phyloP scores from a whole-genome alignment of 1,140 invertebrate species.

The Littorina saxatilis region DNA sequence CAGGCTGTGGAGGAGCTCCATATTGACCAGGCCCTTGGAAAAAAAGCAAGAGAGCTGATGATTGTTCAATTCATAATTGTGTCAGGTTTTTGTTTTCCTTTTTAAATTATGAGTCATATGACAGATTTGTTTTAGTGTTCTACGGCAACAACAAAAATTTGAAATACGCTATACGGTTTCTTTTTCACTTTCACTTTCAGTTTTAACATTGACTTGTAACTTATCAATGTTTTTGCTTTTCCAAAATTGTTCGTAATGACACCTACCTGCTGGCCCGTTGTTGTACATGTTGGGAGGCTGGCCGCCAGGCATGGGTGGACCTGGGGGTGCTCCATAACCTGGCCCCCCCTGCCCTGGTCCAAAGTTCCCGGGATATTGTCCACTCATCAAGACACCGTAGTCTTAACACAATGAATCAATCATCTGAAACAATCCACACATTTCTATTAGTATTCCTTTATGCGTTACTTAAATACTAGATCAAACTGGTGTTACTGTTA shows the following conservation, averaged over 20 bases:
- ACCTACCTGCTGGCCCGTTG: slow-evolving; percentile 45
- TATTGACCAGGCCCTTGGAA: slow-evolving; percentile 49
- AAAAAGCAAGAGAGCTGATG: slow-evolving; percentile 29
- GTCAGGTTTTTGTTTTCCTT: too few species aligned
- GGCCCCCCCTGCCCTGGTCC: slow-evolving; percentile 33
- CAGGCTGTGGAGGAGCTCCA: slow-evolving; percentile 22
- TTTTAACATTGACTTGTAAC: too few species aligned
- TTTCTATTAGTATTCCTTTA: too few species aligned
- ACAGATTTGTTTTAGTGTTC: too few species aligned
- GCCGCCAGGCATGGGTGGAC: slow-evolving; percentile 17
- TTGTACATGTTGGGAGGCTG: slow-evolving; percentile 45
- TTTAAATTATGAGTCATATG: too few species aligned
- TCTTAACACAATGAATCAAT: background rate
- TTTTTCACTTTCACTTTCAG: too few species aligned
- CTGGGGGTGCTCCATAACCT: slow-evolving; percentile 14
- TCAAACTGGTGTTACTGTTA: too few species aligned
- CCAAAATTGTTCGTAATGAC: too few species aligned
- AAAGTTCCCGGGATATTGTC: slow-evolving; percentile 39
- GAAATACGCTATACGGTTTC: too few species aligned
- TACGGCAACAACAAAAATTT: background rate
- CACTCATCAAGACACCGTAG: slow-evolving; percentile 29
- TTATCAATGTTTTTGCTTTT: too few species aligned
- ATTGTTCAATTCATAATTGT: too few species aligned
- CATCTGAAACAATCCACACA: slow-evolving; percentile 8
- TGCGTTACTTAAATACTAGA: too few species aligned